phyloP scores from a whole-genome alignment of 53 echinoderm and acorn worm species.

The Patiria pectinifera region DNA sequence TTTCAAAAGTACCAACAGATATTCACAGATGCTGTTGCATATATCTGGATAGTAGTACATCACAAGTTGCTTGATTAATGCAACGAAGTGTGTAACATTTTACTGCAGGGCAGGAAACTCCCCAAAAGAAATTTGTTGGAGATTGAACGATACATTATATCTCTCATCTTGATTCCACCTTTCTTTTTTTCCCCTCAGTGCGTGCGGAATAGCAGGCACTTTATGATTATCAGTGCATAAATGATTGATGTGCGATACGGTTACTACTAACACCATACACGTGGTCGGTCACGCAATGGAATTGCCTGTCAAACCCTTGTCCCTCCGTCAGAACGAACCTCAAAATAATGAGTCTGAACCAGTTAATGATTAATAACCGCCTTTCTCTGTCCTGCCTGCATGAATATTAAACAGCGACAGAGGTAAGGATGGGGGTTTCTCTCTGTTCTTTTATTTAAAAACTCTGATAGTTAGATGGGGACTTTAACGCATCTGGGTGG shows the following conservation, averaged over 20 bases:
- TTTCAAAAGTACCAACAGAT: too few species aligned
- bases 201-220: conserved; percentile 33
- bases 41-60: too few species aligned
- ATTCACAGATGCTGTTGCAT: too few species aligned
- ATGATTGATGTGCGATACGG: conserved; percentile 60
- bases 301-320: conserved; percentile 54
- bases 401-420: conserved; percentile 29
- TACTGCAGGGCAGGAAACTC: background rate
- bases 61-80: too few species aligned
- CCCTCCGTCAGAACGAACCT: conserved; percentile 4
- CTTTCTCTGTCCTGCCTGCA: background rate
- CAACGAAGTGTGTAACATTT: background rate
- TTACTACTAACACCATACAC: conserved; percentile 53
- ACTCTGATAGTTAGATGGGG: conserved; percentile 62
- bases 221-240: conserved; percentile 66
- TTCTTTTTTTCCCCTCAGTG: background rate
- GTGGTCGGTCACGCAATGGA: conserved; percentile 60
- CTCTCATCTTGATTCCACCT: background rate
- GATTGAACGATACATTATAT: background rate
- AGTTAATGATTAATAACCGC: conserved; percentile 46
- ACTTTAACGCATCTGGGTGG: conserved; percentile 56
- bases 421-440: background rate
- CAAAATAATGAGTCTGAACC: conserved; percentile 54
- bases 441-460: conserved; percentile 58
- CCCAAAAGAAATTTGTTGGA: background rate